Evolutionary conservation across 2,113 vertebrate species (phyloP), one percentile per base, ranked within the genome.

Genomic region (Tilapia sparmanii): DNA sequence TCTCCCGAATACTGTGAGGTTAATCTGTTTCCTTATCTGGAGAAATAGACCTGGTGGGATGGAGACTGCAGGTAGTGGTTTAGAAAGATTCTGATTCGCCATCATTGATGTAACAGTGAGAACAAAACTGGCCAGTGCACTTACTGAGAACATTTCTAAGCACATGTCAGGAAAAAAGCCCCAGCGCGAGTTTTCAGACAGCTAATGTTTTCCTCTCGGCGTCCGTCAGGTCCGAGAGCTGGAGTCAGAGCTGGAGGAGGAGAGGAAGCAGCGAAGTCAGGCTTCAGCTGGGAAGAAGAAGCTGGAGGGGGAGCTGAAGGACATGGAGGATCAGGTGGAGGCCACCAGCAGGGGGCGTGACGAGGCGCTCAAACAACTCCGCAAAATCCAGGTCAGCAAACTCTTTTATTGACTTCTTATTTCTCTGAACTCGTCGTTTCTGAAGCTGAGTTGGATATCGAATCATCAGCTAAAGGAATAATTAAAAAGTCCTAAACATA

Each of bases 201-300:
- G 7, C 9, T 29, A 19, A 78, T 2, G 16, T 52, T 11, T 45
- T 7, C 31, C 22, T 35, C 11, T 5, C 0, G 2, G 3, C 8
- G 5, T n/a, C 26, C 5, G 0, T 54, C 94, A 99, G 98, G 97
- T 99, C 53, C 97, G 97, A 1, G 98, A 99, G 89, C 95, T 98
- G 1, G 98, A 99, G 96, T 96, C 95, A 0, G 97, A 98, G 95
- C 97, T 99, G 93, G 98, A 99, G 95, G 98, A 99, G 4, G 98
- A 99, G 91, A 94, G 96, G 29, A 99, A 98, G 93, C 98, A 98
- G 86, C 96, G 98, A 3, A 96, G 95, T 42, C 89, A 97, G 87
- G 96, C 96, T 0, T 95, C 96, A 0, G 97, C 97, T 0, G 95
- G 96, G 76, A 98, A 97, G 92, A 99, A 98, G 97, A 99, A 98